Base-by-base conservation (phyloP, 2,113 vertebrate species). In the Chionodraco myersi region DNA sequence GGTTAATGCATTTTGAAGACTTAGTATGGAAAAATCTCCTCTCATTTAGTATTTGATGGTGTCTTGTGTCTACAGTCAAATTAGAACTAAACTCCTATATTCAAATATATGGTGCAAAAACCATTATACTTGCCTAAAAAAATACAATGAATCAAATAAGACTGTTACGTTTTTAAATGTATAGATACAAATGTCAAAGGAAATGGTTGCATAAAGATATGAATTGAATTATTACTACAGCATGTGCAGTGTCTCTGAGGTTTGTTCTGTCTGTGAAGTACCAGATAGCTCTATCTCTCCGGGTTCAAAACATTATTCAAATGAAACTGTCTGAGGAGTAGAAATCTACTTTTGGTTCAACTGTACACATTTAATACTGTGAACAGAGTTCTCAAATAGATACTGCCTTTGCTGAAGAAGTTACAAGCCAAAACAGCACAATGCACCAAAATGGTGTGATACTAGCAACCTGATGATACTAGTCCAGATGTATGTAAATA, bases 251-350 rank as follows among this genome's bases (percentile, higher is more conserved):
- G 61, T 12, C 65, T 44, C 5, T 66, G 5, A 75, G 49, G 11
- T 51, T 67, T 47, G 4, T 14, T 57, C 34, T 45, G 16, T 4
- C 18, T 41, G 18, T 48, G 26, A 82, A 47, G 66, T n/a, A 47
- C 11, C 14, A 14, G 36, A 71, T 53, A 36, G 6, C 45, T 54
- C 13, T 15, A 58, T 74, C 34, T 71, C n/a, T 48, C 45, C 21
- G 26, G 34, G 18, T 30, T 56, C 13, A 78, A 51, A 59, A 21
- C 52, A 64, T 53, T 48, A 69, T 65, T 79, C 11, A 73, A 68
- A 60, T 72, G 23, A 72, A 86, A 60, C 63, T n/a, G 23, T 82
- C 5, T 34, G 64, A 65, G 61, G 49, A 47, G 49, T 15, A 45
- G 48, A 71, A 74, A 72, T 60, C 53, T 41, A 41, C 36, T 15